A percentile compares a stretch with the other conserved stretches of the same genome.
Conservation (phyloP, 2,113 vertebrate species). For the Chionomys nivalis region DNA sequence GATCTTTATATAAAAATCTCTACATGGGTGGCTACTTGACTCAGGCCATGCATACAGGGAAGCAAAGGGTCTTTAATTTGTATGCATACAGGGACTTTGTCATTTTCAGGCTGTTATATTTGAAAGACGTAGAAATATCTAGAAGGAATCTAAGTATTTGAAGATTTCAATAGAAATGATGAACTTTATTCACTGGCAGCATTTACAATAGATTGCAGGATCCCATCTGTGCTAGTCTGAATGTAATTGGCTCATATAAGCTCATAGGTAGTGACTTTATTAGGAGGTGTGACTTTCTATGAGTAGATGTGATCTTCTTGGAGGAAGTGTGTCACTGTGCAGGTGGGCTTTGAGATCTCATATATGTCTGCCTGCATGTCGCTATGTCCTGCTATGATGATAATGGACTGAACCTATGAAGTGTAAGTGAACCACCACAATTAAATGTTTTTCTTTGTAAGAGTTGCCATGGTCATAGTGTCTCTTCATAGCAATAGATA, state of each 20-base stretch:
- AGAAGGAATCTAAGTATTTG: neutral
- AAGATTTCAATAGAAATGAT: neutral
- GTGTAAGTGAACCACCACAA: neutral
- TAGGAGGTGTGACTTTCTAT: neutral
- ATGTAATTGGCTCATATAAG: neutral
- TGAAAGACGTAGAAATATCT: constrained; percentile 3
- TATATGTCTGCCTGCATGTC: neutral
- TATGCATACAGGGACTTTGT: neutral
- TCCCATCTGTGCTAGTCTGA: neutral
- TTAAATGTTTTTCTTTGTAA: neutral
- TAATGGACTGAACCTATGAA: neutral
- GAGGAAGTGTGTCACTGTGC: neutral
- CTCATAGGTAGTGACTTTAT: neutral
- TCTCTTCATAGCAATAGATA: neutral
- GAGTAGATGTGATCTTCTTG: neutral
- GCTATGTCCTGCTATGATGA: neutral
- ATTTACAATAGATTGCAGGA: neutral
- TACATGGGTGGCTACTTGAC: constrained; percentile 8
- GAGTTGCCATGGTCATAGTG: neutral
- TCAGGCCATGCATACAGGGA: neutral
- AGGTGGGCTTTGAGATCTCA: neutral
- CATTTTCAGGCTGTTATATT: neutral
- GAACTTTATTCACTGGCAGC: neutral
- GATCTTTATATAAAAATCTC: constrained; percentile 14
- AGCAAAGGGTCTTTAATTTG: neutral